Percentiles rank a stretch among this genome's conserved stretches.
Conservation (phyloP, 1,140 invertebrate species). For the Atta cephalotes region DNA sequence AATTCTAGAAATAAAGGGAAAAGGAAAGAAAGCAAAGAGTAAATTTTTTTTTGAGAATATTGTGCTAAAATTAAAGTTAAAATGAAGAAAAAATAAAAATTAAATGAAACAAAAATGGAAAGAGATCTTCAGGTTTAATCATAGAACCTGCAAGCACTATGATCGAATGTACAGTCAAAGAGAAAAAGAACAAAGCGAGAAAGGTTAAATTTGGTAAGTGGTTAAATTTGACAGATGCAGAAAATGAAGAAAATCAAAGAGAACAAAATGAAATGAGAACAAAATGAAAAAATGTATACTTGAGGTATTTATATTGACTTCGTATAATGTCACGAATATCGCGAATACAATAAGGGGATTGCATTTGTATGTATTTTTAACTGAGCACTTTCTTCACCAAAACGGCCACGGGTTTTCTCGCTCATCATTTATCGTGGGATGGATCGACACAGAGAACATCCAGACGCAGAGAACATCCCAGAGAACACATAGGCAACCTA, state of each 20-base stretch:
- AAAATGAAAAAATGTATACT: background rate
- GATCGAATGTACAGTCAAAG: conserved; percentile 6
- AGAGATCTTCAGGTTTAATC: background rate
- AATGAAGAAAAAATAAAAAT: background rate
- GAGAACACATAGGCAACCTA: background rate
- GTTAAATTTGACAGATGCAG: background rate
- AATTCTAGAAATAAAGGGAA: conserved; percentile 7
- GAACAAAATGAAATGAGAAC: conserved; percentile 26
- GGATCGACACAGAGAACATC: conserved; percentile 10
- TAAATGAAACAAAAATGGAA: background rate
- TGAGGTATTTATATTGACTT: conserved; percentile 11
- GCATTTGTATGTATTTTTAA: conserved; percentile 4
- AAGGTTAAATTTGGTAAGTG: background rate
- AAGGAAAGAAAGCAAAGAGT: background rate
- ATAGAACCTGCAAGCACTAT: background rate
- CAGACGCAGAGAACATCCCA: conserved; percentile 26
- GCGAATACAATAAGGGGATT: background rate
- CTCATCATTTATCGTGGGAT: background rate
- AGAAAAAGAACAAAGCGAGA: conserved; percentile 16
- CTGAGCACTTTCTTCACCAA: conserved; percentile 47
- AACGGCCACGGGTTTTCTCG: background rate
- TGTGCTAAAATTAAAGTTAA: background rate
- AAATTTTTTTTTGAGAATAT: background rate
- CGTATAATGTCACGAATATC: background rate
- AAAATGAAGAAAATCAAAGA: conserved; percentile 12